These are phyloP conservation scores for Papilio dardanus DNA, from an alignment of 1,140 invertebrate genomes.

Conservation along the genomic window DNA sequence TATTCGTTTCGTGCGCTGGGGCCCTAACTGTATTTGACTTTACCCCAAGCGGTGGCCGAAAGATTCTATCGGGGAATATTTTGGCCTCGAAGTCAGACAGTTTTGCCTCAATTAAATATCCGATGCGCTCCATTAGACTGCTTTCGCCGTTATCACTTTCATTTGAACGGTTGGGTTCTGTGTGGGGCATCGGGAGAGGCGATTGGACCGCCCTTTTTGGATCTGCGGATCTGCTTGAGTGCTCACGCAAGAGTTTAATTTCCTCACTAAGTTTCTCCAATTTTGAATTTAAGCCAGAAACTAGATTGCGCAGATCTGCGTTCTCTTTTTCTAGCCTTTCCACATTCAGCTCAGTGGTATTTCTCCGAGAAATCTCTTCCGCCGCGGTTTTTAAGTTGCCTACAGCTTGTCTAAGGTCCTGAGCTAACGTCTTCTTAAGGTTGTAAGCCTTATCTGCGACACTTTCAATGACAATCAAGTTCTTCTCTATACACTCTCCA, in stretches of 20 bases:
- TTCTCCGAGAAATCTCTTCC: not conserved
- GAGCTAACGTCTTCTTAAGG: not conserved
- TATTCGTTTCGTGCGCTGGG: too few species aligned
- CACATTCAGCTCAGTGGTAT: not conserved
- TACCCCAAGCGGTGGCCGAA: too few species aligned
- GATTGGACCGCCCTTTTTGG: not conserved
- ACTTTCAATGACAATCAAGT: not conserved
- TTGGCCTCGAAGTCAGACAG: not conserved
- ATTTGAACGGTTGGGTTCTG: not conserved
- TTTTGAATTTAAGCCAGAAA: not conserved
- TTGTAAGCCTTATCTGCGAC: slow-evolving; percentile 3
- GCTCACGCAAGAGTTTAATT: not conserved
- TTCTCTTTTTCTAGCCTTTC: slow-evolving; percentile 13
- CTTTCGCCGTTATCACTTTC: too few species aligned
- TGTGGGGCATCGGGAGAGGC: not conserved
- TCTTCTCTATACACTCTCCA: not conserved
- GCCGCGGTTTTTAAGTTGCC: not conserved
- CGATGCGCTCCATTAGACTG: not conserved
- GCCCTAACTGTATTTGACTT: too few species aligned
- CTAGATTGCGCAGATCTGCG: not conserved
- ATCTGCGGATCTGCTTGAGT: not conserved
- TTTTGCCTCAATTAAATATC: not conserved
- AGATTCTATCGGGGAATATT: too few species aligned
- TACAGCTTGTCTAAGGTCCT: not conserved
- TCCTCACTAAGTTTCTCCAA: not conserved